Evolutionary conservation across 2,888 invertebrate genomes (phyloP), one percentile per base, ranked within the genome.

Genomic region (Cosmia trapezina): DNA sequence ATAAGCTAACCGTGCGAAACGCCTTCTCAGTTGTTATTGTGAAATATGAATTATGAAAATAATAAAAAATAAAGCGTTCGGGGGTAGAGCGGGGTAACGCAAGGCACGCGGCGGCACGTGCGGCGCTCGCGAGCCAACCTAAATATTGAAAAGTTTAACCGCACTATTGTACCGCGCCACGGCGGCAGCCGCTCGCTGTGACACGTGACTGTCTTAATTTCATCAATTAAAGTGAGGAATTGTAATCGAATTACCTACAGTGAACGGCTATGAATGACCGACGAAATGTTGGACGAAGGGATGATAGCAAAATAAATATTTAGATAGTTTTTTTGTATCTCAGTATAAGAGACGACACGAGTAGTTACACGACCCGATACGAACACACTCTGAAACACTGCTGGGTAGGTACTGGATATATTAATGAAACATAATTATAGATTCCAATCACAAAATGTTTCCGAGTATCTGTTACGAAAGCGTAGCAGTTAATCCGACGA

Each of bases 41-140:
- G 95, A 95, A 95, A 94, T 93, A 93, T 96, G 95, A 96, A 96
- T 95, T 95, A 95, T 95, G 95, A 95, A 96, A 95, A 96, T 96
- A 95, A 95, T 96, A 96, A 96, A 96, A 96, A 96, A 93, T 95
- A 93, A 93, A 94, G 89, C 91, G 92, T 85, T 89, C 87, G 80
- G 85, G 85, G 87, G 89, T 88, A 92, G 83, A 91, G 91, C 95
- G 94, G 94, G 95, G 89, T 95, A 94, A 95, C 92, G 87, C 92
- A 91, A 56, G 93, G 85, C 96, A 95, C 96, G 96, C 92, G 96
- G 88, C 93, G 92, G 89, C 95, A 94, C 96, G 95, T 95, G 96
- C 92, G 83, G 56, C 76, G 75, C 82, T 84, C 77, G 83, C 82
- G 85, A 86, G 80, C 87, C 85, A 90, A 91, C 94, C 95, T 93